Percentiles rank a stretch among this genome's conserved stretches.
phyloP scores from a whole-genome alignment of 1,140 invertebrate genomes.

The Onthophagus taurus region DNA sequence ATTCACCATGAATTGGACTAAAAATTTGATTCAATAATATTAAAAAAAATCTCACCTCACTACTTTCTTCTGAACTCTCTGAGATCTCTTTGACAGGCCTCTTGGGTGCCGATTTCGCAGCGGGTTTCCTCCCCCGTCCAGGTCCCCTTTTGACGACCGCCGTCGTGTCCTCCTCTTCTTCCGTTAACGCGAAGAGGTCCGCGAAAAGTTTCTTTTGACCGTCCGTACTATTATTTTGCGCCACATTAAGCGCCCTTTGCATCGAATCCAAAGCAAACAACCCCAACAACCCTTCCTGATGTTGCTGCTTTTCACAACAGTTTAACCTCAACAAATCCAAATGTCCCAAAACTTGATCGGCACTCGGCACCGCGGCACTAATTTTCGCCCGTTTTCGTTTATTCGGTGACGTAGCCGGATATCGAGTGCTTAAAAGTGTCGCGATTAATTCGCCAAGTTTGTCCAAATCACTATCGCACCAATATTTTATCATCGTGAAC shows the following conservation, averaged over 20 bases:
- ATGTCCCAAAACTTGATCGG: slow-evolving; percentile 81
- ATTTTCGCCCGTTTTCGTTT: slow-evolving; percentile 68
- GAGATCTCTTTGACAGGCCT: slow-evolving; percentile 46
- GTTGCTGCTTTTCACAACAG: slow-evolving; percentile 51
- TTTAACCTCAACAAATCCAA: slow-evolving; percentile 80
- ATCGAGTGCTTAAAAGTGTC: slow-evolving; percentile 63
- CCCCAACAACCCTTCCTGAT: slow-evolving; percentile 46
- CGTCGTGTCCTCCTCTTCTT: slow-evolving; percentile 73
- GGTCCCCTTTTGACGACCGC: slow-evolving; percentile 42
- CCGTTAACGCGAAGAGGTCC: slow-evolving; percentile 83
- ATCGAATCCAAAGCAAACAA: slow-evolving; percentile 75
- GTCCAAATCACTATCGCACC: slow-evolving; percentile 86
- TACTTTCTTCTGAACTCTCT: slow-evolving; percentile 69
- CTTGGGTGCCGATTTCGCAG: slow-evolving; percentile 33
- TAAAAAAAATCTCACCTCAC: slow-evolving; percentile 59
- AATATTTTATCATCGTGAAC: slow-evolving; percentile 81
- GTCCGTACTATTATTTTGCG: slow-evolving; percentile 71
- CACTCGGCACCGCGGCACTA: slow-evolving; percentile 45
- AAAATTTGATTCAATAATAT: too few species aligned
- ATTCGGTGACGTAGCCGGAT: slow-evolving; percentile 75
- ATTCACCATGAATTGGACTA: too few species aligned
- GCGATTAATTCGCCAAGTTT: slow-evolving; percentile 78
- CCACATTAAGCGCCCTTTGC: slow-evolving; percentile 77
- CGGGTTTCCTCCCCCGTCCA: slow-evolving; percentile 48
- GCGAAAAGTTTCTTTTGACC: slow-evolving; percentile 79